These are phyloP conservation scores for Uria lomvia DNA, from an alignment of 2,113 vertebrate species.

Conservation along the genomic window DNA sequence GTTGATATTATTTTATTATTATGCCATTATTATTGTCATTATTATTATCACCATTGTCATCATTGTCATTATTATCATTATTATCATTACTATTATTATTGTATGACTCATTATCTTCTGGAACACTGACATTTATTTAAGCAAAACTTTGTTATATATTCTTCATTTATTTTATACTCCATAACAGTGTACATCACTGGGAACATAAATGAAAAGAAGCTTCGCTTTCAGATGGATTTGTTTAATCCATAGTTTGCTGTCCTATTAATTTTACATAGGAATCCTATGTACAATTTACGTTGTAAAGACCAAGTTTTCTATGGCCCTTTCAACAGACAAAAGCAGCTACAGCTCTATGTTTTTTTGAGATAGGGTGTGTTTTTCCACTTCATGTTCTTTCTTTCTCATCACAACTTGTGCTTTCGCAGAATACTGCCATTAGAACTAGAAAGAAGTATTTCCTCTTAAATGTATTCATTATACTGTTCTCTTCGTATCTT, in stretches of 20 bases:
- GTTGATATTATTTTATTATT: no score
- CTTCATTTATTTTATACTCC: background rate
- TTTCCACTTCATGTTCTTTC: background rate
- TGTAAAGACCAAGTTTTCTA: background rate
- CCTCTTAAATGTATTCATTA: background rate
- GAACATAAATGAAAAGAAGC: background rate
- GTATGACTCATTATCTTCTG: background rate
- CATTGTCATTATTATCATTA: no score
- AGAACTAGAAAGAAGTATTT: background rate
- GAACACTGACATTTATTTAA: background rate
- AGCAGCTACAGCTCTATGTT: accelerated
- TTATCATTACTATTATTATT: background rate
- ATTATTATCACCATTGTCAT: no score
- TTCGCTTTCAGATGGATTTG: background rate
- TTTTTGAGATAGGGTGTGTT: background rate
- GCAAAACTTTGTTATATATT: background rate
- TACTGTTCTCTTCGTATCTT: background rate
- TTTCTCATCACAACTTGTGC: background rate
- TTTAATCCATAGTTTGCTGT: background rate
- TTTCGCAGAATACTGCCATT: background rate
- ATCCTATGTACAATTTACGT: background rate
- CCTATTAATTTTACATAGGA: background rate
- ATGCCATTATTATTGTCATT: no score
- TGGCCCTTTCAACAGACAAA: background rate
- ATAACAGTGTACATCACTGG: background rate